A percentile compares a stretch with the other conserved stretches of the same genome.
These are phyloP conservation scores for Engraulis encrasicolus DNA, from an alignment of 2,113 vertebrate genomes.

Conservation along the genomic window DNA sequence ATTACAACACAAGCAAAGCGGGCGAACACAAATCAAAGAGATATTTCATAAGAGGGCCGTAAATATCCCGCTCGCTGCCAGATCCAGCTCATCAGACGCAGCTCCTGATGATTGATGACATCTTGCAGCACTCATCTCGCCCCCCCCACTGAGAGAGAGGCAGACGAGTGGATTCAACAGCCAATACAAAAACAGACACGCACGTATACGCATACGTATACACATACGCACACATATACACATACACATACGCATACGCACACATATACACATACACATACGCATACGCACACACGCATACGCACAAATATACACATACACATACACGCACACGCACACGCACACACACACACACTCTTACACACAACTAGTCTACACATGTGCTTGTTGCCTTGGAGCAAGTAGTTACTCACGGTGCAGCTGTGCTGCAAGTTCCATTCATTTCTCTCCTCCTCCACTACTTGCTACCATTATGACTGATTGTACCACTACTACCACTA, in stretches of 20 bases:
- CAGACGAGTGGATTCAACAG: constrained; percentile 40
- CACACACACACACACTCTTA: too few species aligned
- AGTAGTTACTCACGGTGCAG: not conserved
- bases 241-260: too few species aligned
- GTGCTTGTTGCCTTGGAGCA: not conserved
- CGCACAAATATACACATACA: too few species aligned
- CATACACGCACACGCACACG: too few species aligned
- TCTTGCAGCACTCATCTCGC: constrained; percentile 38
- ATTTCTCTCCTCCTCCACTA: not conserved
- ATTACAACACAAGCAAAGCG: constrained; percentile 50
- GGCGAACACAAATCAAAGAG: constrained; percentile 52
- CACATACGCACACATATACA: too few species aligned
- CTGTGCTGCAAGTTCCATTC: not conserved
- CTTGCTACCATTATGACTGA: not conserved
- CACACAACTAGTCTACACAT: not conserved
- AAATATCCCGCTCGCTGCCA: constrained; percentile 40
- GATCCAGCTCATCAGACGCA: constrained; percentile 40
- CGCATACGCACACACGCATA: too few species aligned
- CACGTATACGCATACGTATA: too few species aligned
- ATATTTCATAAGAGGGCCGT: constrained; percentile 47
- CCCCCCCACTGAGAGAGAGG: constrained; percentile 25
- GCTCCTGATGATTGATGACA: constrained; percentile 45
- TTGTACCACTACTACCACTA: not conserved
- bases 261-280: too few species aligned
- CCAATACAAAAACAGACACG: constrained; percentile 38